Base-by-base conservation (phyloP, 2,113 vertebrate genomes). In the Lates calcarifer region DNA sequence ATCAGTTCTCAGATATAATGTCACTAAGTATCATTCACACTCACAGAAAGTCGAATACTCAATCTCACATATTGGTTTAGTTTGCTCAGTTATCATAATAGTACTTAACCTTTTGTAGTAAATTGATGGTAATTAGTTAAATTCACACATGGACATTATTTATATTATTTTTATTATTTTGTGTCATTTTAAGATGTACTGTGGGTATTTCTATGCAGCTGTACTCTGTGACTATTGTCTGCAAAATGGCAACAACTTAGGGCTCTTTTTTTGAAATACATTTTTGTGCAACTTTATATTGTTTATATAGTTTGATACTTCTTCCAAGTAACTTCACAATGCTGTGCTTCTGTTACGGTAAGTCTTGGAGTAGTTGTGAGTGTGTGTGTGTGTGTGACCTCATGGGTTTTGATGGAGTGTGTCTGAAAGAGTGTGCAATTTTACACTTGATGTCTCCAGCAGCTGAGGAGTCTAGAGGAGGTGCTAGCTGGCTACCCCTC, bases 381-480 rank as follows among this genome's bases (percentile, higher is more conserved):
- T 43, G 83, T 43, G 28, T n/a, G 78, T 64, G 43, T 63, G 72
- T 62, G 76, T 67, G 69, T 71, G 68, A 84, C 75, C 83, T 74
- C 66, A 37, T 62, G 37, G 33, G 69, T 84, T 88, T 84, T 74
- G 39, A 90, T 88, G 58, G 41, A 92, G 87, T 73, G 82, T 62
- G 1, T 91, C 78, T 85, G 68, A 88, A 84, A 86, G 75, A 53
- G 67, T 80, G 83, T 74, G 81, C 74, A 91, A 90, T 94, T 94
- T 92, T 89, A 88, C 83, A 91, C 92, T 91, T 88, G 77, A 91
- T 58, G 79, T 91, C 84, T 91, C 77, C 53, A 71, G 84, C 75
- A 87, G 75, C 79, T 67, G 67, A 81, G 77, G 49, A 80, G 84
- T 83, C 64, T 71, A 70, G 72, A 84, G 56, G 37, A 89, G 82